A percentile compares a stretch with the other conserved stretches of the same genome.
Evolutionary conservation across 2,888 invertebrate genomes (phyloP).

Genomic region (Notocelia uddmanniana): DNA sequence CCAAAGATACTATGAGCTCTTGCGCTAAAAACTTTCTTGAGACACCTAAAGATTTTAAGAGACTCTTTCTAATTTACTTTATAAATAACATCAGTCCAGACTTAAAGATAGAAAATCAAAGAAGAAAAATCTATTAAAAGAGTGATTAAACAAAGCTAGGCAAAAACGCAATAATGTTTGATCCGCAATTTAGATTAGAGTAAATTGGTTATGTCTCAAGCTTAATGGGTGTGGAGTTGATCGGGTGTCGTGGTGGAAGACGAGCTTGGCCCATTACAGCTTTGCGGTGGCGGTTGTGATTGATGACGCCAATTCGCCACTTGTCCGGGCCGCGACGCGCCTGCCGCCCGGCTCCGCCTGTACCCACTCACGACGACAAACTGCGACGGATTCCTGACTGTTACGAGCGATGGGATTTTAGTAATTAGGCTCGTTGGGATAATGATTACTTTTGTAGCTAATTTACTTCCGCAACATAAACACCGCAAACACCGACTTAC

Average conservation of each 20-base stretch:
- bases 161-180: conserved; percentile 43
- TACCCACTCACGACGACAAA: neutral
- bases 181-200: conserved; percentile 42
- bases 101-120: neutral
- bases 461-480: too few species aligned
- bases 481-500: too few species aligned
- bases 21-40: neutral
- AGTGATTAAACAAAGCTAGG: conserved; percentile 10
- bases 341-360: conserved; percentile 40
- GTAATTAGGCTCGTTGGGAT: neutral
- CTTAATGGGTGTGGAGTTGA: conserved; percentile 62
- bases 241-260: conserved; percentile 61
- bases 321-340: conserved; percentile 58
- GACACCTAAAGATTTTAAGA: too few species aligned
- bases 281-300: conserved; percentile 70
- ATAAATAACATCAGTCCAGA: neutral
- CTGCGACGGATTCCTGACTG: conserved; percentile 11
- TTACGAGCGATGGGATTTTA: neutral
- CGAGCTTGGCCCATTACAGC: conserved; percentile 69
- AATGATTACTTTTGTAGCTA: neutral
- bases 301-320: conserved; percentile 80
- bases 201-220: conserved; percentile 46
- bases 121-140: neutral
- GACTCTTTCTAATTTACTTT: neutral
- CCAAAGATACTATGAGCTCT: conserved; percentile 22